Conservation (phyloP, 1,140 invertebrate genomes). For the Sinonovacula constricta region DNA sequence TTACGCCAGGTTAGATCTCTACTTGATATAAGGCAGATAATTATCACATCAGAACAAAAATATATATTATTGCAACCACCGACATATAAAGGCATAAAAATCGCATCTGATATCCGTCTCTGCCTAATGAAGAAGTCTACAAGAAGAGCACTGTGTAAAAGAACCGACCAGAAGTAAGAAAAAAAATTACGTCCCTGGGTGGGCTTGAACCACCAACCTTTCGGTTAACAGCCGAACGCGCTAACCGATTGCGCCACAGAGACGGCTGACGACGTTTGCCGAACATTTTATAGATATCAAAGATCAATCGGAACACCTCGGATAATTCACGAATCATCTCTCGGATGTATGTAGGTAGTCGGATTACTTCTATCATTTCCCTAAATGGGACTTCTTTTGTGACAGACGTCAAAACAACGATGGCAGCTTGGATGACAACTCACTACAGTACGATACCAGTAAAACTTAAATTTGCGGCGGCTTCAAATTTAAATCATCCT, state of each 20-base stretch:
- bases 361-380: neutral
- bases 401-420: neutral
- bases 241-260: constrained; percentile 73
- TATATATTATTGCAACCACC: no score
- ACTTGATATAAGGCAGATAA: no score
- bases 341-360: neutral
- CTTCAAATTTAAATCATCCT: no score
- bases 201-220: constrained; percentile 72
- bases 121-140: no score
- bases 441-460: no score
- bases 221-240: constrained; percentile 73
- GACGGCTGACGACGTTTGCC: constrained; percentile 23
- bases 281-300: neutral
- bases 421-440: no score
- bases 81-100: no score
- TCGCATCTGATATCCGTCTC: no score
- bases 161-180: neutral
- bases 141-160: no score
- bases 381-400: neutral
- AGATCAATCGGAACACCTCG: neutral
- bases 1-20: no score
- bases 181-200: constrained; percentile 62
- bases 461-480: no score
- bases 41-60: no score
- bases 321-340: neutral